phyloP scores from a whole-genome alignment of 2,113 vertebrate genomes.

The Glaucidium brasilianum region DNA sequence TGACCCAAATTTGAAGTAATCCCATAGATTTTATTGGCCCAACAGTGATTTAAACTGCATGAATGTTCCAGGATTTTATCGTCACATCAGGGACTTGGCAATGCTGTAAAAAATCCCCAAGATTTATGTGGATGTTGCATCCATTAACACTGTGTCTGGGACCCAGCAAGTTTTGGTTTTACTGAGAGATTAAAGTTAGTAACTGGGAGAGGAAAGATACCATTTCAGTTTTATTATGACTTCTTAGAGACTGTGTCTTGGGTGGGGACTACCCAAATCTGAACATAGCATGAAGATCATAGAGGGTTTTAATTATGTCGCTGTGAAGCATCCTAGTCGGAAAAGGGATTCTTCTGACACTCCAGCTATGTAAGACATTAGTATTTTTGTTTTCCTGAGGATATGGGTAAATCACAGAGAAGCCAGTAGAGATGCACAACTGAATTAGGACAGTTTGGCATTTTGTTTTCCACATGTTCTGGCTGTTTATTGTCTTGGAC shows the following conservation, averaged over 20 bases:
- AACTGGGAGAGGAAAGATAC: background rate
- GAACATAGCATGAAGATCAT: background rate
- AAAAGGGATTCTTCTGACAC: background rate
- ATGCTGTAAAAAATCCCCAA: background rate
- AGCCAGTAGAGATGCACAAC: background rate
- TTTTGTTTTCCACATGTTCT: constrained; percentile 34
- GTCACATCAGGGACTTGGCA: background rate
- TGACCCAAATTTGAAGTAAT: background rate
- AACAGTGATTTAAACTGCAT: background rate
- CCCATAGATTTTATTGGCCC: background rate
- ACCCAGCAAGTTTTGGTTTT: background rate
- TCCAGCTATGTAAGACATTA: background rate
- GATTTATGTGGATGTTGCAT: background rate
- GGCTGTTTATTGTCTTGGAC: constrained; percentile 7
- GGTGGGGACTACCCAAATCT: background rate
- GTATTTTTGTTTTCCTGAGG: background rate
- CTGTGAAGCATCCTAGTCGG: background rate
- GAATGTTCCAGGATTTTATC: background rate
- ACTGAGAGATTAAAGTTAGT: background rate
- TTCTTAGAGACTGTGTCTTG: background rate
- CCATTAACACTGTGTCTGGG: background rate
- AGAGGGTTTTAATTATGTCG: background rate
- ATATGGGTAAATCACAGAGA: background rate
- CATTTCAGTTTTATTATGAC: background rate
- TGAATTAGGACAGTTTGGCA: background rate